Percentiles rank a stretch among this genome's conserved stretches.
Conservation (phyloP, 2,888 invertebrate genomes). For the Apocheima hispidaria region DNA sequence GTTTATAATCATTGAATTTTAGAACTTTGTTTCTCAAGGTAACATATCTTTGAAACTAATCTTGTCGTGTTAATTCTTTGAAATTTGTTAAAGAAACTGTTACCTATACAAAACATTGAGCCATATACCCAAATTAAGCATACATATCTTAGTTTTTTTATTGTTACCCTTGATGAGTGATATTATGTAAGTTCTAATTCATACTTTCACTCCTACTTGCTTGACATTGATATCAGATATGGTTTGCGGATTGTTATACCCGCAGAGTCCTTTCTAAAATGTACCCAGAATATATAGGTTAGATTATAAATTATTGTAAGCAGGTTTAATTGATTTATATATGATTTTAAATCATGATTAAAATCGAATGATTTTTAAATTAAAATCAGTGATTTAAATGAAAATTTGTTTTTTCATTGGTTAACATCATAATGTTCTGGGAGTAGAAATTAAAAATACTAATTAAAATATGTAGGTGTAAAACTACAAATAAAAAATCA, state of each 20-base stretch:
- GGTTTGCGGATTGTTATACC: neutral
- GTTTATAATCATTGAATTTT: neutral
- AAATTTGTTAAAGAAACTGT: neutral
- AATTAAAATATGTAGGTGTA: no score
- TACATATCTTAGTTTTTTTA: neutral
- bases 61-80: neutral
- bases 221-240: slow-evolving; percentile 19
- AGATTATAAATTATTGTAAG: neutral
- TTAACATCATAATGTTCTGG: no score
- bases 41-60: slow-evolving; percentile 1
- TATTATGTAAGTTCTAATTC: slow-evolving; percentile 23
- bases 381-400: no score
- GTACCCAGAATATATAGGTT: slow-evolving; percentile 6
- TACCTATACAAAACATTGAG: neutral
- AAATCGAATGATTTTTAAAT: no score
- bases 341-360: no score
- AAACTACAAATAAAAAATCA: no score
- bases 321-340: no score
- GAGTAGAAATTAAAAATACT: no score
- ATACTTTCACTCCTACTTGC: slow-evolving; percentile 20
- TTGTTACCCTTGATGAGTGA: neutral
- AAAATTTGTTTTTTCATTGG: no score
- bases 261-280: slow-evolving; percentile 27
- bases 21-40: slow-evolving; percentile 3
- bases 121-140: neutral